phyloP scores from a whole-genome alignment of 2,113 vertebrate genomes.

The Cryptotis parvus region DNA sequence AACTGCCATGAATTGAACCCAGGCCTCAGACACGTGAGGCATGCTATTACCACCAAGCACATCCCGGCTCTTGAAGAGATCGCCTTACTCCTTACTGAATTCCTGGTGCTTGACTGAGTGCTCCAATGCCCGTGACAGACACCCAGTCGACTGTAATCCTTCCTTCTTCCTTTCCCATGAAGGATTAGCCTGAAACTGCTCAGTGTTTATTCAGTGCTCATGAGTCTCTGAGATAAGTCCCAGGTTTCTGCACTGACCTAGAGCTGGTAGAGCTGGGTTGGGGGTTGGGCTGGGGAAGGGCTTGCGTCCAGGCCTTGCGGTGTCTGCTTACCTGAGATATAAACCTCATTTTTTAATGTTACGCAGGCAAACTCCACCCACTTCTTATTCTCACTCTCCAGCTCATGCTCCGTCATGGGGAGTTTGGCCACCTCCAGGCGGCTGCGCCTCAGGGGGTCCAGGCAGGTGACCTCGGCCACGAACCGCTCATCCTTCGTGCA shows the following conservation, averaged over 20 bases:
- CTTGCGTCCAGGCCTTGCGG: background rate
- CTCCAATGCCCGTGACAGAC: background rate
- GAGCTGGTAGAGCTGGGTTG: background rate
- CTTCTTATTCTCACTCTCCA: conserved; percentile 94
- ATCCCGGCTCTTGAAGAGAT: background rate
- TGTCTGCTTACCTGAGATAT: conserved; percentile 94
- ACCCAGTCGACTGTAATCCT: background rate
- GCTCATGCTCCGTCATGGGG: conserved; percentile 93
- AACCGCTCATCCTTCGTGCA: conserved; percentile 98
- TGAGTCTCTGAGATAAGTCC: background rate
- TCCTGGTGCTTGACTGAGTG: background rate
- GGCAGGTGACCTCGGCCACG: conserved; percentile 96
- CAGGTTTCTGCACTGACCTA: background rate
- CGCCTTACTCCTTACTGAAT: background rate
- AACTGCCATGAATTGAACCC: too few relatives aligned
- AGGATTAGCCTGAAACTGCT: background rate
- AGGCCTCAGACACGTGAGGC: too few relatives aligned
- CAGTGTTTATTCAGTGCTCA: background rate
- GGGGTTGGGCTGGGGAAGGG: too few relatives aligned
- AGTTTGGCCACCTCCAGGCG: conserved; percentile 97
- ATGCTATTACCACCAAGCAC: too few relatives aligned
- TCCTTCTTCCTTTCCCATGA: conserved; percentile 6
- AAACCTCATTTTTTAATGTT: conserved; percentile 97
- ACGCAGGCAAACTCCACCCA: conserved; percentile 99
- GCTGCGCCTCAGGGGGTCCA: conserved; percentile 97